phyloP scores from a whole-genome alignment of 2,797 vertebrate species.

The Pseudochirops cupreus region DNA sequence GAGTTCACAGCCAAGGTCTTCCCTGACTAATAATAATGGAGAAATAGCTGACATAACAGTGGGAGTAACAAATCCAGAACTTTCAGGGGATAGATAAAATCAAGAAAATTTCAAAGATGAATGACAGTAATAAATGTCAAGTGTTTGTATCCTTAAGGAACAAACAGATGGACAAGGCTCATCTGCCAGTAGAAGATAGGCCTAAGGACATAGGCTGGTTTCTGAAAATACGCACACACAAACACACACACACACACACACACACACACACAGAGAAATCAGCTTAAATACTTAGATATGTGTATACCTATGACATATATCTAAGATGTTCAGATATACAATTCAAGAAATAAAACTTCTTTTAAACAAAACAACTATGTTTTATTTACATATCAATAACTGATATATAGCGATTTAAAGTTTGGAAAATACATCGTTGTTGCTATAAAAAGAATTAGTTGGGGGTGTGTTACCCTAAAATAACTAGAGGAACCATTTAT shows the following conservation, averaged over 20 bases:
- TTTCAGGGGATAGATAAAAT: background rate
- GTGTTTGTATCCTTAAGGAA: background rate
- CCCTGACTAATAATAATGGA: background rate
- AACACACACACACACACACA: background rate
- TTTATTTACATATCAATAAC: background rate
- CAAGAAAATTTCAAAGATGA: background rate
- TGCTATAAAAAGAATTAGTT: background rate
- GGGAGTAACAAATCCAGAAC: background rate
- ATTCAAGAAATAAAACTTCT: background rate
- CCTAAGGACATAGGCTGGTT: background rate
- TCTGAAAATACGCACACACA: background rate
- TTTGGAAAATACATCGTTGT: background rate
- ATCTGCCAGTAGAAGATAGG: background rate
- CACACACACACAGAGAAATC: background rate
- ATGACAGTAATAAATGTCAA: background rate
- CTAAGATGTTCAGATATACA: background rate
- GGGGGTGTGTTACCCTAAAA: background rate
- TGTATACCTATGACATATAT: background rate
- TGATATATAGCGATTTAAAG: background rate
- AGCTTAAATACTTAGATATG: background rate
- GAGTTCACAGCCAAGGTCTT: background rate
- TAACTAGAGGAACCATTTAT: background rate
- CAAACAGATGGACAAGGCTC: background rate
- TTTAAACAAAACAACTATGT: background rate
- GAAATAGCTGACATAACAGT: background rate